phyloP scores from a whole-genome alignment of 2,113 vertebrate genomes.

The Pogonocichla stellata region DNA sequence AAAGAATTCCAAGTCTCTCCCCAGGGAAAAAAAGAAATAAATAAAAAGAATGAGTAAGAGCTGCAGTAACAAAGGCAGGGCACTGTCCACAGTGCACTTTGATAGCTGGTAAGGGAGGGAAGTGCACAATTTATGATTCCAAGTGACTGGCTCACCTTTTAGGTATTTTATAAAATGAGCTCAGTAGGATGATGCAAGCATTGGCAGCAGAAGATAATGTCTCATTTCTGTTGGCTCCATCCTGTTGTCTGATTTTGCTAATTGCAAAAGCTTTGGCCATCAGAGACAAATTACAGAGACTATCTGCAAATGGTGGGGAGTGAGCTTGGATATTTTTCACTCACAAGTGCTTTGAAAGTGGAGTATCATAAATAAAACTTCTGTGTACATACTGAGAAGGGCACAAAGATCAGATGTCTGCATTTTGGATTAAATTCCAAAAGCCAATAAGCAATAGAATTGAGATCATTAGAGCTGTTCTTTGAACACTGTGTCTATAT shows the following conservation, averaged over 20 bases:
- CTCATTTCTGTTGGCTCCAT: slow-evolving; percentile 51
- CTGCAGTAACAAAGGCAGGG: neutral
- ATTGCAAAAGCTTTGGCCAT: slow-evolving; percentile 6
- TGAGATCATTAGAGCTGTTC: neutral
- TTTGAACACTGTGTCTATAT: neutral
- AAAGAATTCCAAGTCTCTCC: neutral
- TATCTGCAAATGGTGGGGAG: neutral
- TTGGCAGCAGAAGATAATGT: slow-evolving; percentile 27
- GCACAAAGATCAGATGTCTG: neutral
- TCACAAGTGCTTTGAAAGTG: neutral
- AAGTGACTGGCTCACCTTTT: neutral
- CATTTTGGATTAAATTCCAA: neutral
- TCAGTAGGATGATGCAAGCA: slow-evolving; percentile 41
- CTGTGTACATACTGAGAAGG: neutral
- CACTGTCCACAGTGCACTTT: neutral
- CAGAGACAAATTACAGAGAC: slow-evolving; percentile 4
- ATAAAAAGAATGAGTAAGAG: neutral
- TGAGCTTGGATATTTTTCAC: neutral
- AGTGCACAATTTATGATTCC: neutral
- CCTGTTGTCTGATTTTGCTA: slow-evolving; percentile 15
- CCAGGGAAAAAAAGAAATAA: neutral
- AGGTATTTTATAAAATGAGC: slow-evolving; percentile 38
- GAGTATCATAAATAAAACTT: neutral
- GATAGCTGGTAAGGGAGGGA: neutral
- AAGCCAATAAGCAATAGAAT: neutral